Conservation (phyloP, 2,888 invertebrate species). For the Melinaea menophilus region DNA sequence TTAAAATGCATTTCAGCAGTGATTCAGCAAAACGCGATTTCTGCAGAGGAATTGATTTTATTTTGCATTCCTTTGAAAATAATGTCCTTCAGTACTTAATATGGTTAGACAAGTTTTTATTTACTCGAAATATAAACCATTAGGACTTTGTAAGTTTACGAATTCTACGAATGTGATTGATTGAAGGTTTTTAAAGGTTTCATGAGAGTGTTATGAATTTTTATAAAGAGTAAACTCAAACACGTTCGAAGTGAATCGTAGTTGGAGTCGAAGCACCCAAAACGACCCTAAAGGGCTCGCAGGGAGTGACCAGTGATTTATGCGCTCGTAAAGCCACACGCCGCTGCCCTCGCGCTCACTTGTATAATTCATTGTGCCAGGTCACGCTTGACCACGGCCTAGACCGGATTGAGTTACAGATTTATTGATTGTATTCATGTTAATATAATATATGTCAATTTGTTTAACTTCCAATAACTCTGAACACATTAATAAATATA, state of each 20-base stretch:
- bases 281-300: slow-evolving; percentile 31
- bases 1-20: too few species aligned
- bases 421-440: slow-evolving; percentile 42
- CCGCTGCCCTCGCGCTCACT: slow-evolving; percentile 70
- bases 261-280: slow-evolving; percentile 18
- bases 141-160: too few species aligned
- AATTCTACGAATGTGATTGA: too few species aligned
- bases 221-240: not conserved
- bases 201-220: not conserved
- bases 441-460: not conserved
- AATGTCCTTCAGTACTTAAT: too few species aligned
- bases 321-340: slow-evolving; percentile 68
- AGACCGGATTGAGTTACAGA: slow-evolving; percentile 52
- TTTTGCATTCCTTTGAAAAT: too few species aligned
- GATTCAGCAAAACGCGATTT: too few species aligned
- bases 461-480: too few species aligned
- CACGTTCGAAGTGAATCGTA: not conserved
- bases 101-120: too few species aligned
- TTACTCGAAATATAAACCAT: too few species aligned
- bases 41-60: too few species aligned
- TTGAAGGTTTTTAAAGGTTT: not conserved
- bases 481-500: too few species aligned
- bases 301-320: slow-evolving; percentile 67
- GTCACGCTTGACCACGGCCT: slow-evolving; percentile 63
- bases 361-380: slow-evolving; percentile 70